Conservation (phyloP, 37 sponge, comb jelly and placozoan species). For the Oscarella lobularis region DNA sequence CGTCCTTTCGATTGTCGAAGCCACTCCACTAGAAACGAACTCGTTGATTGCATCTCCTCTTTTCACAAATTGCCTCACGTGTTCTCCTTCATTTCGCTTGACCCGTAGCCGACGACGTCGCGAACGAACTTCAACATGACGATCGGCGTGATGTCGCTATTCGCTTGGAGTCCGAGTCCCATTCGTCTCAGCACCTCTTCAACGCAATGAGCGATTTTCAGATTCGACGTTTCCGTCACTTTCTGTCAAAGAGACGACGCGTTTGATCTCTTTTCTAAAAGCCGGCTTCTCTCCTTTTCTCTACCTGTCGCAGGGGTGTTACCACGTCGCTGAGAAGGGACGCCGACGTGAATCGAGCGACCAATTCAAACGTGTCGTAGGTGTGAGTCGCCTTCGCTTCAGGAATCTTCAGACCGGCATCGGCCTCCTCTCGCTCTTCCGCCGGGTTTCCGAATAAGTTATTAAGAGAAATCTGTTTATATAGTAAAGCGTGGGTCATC, state of each 20-base stretch:
- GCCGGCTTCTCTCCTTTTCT: neutral
- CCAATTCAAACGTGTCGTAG: conserved; percentile 32
- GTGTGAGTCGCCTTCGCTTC: conserved; percentile 62
- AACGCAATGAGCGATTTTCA: conserved; percentile 22
- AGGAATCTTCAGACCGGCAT: conserved; percentile 45
- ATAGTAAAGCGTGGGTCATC: too few relatives aligned
- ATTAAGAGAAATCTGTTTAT: conserved; percentile 27
- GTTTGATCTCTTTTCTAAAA: too few relatives aligned
- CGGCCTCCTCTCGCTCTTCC: conserved; percentile 69
- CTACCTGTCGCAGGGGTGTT: neutral
- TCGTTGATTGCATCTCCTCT: neutral
- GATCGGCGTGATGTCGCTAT: conserved; percentile 19
- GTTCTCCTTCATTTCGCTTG: neutral
- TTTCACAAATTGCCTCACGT: neutral
- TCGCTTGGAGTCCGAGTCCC: conserved; percentile 33
- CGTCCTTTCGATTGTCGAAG: too few relatives aligned
- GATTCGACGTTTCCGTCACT: too few relatives aligned
- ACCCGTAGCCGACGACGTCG: neutral
- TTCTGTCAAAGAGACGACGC: too few relatives aligned
- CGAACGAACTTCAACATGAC: conserved; percentile 37
- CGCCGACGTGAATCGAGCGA: conserved; percentile 19
- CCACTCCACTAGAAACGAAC: too few relatives aligned
- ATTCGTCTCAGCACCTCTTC: conserved; percentile 44
- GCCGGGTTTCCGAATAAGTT: conserved; percentile 75
- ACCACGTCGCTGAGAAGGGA: neutral